Base-by-base conservation (phyloP, 2,888 invertebrate genomes). In the Clistopyga incitator region DNA sequence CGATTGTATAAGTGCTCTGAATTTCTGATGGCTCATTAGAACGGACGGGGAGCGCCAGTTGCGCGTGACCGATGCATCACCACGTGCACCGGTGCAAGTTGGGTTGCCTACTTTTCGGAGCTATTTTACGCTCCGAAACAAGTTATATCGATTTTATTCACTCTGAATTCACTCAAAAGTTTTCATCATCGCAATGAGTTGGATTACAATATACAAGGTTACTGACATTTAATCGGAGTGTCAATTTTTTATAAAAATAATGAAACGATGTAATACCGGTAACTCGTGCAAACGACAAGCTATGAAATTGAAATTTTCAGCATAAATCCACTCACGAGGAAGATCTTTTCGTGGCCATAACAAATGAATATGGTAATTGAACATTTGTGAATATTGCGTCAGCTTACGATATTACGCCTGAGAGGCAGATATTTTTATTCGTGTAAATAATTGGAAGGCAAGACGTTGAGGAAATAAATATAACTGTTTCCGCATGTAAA, bases 1-100 rank as follows among this genome's bases (percentile, higher is more conserved):
- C 74, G 47, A 50, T 74, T 74, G 74, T 61, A 29, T 74, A 74
- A 74, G 74, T 74, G 47, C 59, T 50, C 52, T 15, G 52, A 70
- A 70, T 70, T 54, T 70, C 29, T 34, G 45, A 42, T 20, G 50
- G n/a, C 34, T 70, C 11, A 64, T 18, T 64, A 10, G 61, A 38
- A 34, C 61, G 18, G 11, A 15, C 10, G 61, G 38, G 10, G 34
- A 38, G 54, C 61, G 38, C n/a, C 11, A 20, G 1, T 3, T 3
- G 20, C 61, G 61, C 61, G 38, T 18, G 20, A 38, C 13, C 38
- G 61, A 18, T 25, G 56, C 8, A 10, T 34, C 29, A 71, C 47
- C 42, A 20, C 29, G 54, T 52, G 42, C 45, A 64, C 34, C 8
- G 50, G 61, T 70, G 75, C 54, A 81, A 42, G 81, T 8, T 20